Percentiles rank a stretch among this genome's conserved stretches.
These are phyloP conservation scores for Panagrolaimus sp. DNA, from an alignment of 1,140 invertebrate species.

Conservation along the genomic window DNA sequence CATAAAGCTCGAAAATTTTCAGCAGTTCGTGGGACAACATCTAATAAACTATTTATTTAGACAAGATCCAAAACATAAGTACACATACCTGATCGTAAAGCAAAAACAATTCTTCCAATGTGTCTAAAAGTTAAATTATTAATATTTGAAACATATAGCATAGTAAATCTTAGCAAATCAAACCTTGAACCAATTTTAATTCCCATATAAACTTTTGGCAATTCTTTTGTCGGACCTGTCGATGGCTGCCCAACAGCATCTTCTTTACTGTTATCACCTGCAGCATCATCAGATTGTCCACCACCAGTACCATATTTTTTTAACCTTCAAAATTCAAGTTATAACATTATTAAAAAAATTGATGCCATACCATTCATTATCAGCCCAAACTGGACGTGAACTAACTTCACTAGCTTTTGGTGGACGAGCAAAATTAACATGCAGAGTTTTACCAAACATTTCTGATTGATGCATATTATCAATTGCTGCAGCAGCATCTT, in stretches of 20 bases:
- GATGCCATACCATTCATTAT: constrained; percentile 91
- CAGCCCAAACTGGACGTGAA: constrained; percentile 76
- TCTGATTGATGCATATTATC: constrained; percentile 99
- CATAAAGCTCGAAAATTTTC: constrained; percentile 65
- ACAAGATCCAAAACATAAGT: too few relatives aligned
- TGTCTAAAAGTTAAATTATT: constrained; percentile 12
- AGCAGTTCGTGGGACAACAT: constrained; percentile 84
- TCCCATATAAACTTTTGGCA: constrained; percentile 51
- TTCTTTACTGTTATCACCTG: constrained; percentile 61
- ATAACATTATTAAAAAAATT: constrained; percentile 51
- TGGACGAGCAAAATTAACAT: constrained; percentile 92
- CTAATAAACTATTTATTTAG: too few relatives aligned
- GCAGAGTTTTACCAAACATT: constrained; percentile 89
- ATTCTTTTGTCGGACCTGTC: constrained; percentile 27
- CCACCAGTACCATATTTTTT: background rate
- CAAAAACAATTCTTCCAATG: constrained; percentile 29
- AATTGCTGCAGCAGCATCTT: constrained; percentile 90
- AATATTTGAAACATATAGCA: background rate
- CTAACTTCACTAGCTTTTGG: constrained; percentile 67
- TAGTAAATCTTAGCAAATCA: background rate
- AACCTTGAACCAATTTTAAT: constrained; percentile 37
- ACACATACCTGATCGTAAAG: constrained; percentile 20
- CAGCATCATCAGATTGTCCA: constrained; percentile 52
- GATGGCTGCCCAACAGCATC: constrained; percentile 24
- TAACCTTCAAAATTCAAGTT: background rate